Evolutionary conservation across 2,113 vertebrate genomes (phyloP).

Genomic region (Aspiorhynchus laticeps): DNA sequence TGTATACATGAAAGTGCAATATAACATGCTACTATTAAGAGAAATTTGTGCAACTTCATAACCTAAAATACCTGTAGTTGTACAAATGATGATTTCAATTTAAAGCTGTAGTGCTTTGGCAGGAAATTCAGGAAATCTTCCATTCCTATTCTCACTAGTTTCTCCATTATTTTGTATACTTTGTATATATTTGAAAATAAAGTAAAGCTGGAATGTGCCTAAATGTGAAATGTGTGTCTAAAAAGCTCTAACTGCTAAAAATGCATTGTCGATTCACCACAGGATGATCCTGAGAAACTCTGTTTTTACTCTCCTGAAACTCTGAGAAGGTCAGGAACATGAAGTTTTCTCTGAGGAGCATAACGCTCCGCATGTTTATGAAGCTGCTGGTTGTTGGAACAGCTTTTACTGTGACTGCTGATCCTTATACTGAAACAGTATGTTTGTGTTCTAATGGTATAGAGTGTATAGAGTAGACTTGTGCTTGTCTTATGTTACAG

Average conservation of each 20-base stretch:
- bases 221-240: not conserved
- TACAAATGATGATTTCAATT: not conserved
- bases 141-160: not conserved
- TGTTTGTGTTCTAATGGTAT: not conserved
- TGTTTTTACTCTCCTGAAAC: not conserved
- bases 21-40: not conserved
- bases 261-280: not conserved
- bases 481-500: not conserved
- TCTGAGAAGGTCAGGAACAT: slow-evolving; percentile 14
- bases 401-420: not conserved
- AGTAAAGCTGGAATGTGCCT: not conserved
- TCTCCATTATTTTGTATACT: not conserved
- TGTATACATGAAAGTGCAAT: not conserved
- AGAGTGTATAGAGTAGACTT: not conserved
- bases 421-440: not conserved
- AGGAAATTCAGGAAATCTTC: not conserved
- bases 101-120: not conserved
- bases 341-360: slow-evolving; percentile 9
- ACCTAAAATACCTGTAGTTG: not conserved
- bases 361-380: not conserved
- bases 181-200: not conserved
- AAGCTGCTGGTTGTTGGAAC: not conserved
- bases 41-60: not conserved
- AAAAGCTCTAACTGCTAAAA: not conserved
- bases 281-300: not conserved